Percentiles rank a stretch among this genome's conserved stretches.
phyloP scores from a whole-genome alignment of 2,113 vertebrate species.

The Prochilodus magdalenae region DNA sequence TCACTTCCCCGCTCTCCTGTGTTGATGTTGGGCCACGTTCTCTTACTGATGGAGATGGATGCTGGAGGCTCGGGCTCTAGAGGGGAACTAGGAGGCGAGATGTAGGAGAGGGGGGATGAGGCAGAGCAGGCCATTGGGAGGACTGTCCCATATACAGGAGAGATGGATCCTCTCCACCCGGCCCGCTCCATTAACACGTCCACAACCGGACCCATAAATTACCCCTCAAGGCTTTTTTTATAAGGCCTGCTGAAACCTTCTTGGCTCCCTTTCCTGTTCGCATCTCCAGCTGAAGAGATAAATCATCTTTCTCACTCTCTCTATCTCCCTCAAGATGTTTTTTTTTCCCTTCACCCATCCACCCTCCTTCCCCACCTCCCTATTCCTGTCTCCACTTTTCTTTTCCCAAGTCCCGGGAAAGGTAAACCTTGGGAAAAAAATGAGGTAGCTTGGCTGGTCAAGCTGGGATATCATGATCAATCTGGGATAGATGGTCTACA shows the following conservation, averaged over 20 bases:
- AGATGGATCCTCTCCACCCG: slow-evolving; percentile 53
- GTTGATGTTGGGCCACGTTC: neutral
- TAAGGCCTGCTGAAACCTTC: slow-evolving; percentile 50
- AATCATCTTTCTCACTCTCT: slow-evolving; percentile 53
- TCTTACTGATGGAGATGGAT: slow-evolving; percentile 1
- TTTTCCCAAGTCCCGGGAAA: slow-evolving; percentile 42
- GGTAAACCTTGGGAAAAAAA: slow-evolving; percentile 35
- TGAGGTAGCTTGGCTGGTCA: slow-evolving; percentile 2
- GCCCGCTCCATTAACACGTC: slow-evolving; percentile 53
- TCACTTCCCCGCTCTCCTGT: neutral
- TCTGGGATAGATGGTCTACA: slow-evolving; percentile 15
- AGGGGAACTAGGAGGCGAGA: slow-evolving; percentile 5
- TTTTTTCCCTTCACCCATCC: slow-evolving; percentile 45
- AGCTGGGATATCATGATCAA: neutral
- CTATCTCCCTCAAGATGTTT: slow-evolving; percentile 45
- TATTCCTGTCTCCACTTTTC: slow-evolving; percentile 55
- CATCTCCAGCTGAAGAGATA: slow-evolving; percentile 65
- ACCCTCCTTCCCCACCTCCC: neutral
- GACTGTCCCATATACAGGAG: slow-evolving; percentile 53
- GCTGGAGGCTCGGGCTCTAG: slow-evolving; percentile 5
- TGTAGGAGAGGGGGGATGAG: slow-evolving; percentile 3
- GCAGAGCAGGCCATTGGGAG: slow-evolving; percentile 14
- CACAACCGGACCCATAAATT: slow-evolving; percentile 59
- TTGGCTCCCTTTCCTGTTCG: slow-evolving; percentile 53
- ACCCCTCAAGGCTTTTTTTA: slow-evolving; percentile 48